phyloP scores from a whole-genome alignment of 2,888 invertebrate genomes.

The Cordilura impudica region DNA sequence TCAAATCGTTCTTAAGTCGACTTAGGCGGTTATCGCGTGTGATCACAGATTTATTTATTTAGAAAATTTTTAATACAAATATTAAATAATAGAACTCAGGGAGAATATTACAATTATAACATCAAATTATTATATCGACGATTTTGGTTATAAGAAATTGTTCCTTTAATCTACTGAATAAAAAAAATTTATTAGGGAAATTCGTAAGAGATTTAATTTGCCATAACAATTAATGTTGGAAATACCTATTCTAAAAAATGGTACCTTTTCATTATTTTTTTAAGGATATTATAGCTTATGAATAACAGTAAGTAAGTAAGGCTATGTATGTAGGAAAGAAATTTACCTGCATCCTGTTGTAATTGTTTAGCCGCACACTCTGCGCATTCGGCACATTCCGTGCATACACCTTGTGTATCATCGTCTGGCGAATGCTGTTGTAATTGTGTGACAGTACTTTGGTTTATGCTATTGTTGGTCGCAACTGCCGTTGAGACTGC shows the following conservation, averaged over 20 bases:
- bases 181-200: no score
- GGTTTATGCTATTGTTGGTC: conserved; percentile 45
- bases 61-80: no score
- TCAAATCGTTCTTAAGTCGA: no score
- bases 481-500: conserved; percentile 41
- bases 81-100: no score
- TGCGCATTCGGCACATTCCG: conserved; percentile 78
- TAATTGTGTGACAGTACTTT: conserved; percentile 53
- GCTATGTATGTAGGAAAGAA: not conserved
- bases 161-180: no score
- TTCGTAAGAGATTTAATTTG: no score
- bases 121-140: no score
- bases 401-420: conserved; percentile 75
- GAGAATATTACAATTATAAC: no score
- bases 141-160: no score
- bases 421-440: conserved; percentile 70
- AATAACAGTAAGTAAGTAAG: not conserved
- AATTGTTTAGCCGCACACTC: conserved; percentile 78
- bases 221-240: no score
- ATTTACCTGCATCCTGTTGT: conserved; percentile 75
- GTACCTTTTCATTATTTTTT: conserved; percentile 1
- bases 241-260: not conserved
- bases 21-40: no score
- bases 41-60: no score
- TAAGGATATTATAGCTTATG: conserved; percentile 7